Evolutionary conservation across 2,888 invertebrate genomes (phyloP).

Genomic region (Euclidia mi): DNA sequence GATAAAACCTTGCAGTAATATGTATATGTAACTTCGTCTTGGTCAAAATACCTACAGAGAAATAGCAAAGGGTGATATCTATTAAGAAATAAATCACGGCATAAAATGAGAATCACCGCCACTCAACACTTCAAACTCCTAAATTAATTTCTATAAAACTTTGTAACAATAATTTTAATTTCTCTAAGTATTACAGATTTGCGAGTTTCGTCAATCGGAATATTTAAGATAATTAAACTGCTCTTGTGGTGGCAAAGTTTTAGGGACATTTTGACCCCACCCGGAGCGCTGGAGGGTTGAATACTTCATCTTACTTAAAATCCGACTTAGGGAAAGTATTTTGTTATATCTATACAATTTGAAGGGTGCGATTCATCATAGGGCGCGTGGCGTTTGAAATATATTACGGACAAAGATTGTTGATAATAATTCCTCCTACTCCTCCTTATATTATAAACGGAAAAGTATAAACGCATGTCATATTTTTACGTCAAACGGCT

Average conservation of each 20-base stretch:
- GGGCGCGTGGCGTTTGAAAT: no score
- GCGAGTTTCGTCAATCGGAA: constrained; percentile 33
- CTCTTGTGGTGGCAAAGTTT: constrained; percentile 36
- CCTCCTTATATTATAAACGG: no score
- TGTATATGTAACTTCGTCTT: no score
- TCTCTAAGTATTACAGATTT: constrained; percentile 11
- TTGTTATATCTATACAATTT: constrained; percentile 14
- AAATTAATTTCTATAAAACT: not conserved
- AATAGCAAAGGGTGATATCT: no score
- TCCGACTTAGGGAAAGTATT: constrained; percentile 35
- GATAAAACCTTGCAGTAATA: no score
- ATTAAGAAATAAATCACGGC: no score
- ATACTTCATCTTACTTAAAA: constrained; percentile 35
- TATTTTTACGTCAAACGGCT: no score
- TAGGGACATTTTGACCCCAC: constrained; percentile 25
- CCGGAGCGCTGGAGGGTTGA: constrained; percentile 32
- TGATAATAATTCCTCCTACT: no score
- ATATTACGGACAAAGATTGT: no score
- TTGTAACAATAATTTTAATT: constrained; percentile 13
- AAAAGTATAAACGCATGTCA: no score
- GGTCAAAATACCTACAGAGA: no score
- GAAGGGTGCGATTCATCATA: no score
- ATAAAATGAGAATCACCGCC: not conserved
- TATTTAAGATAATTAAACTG: constrained; percentile 46
- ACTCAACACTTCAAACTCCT: not conserved